Evolutionary conservation across 2,797 vertebrate genomes (phyloP).

Genomic region (Tokudaia muenninki): DNA sequence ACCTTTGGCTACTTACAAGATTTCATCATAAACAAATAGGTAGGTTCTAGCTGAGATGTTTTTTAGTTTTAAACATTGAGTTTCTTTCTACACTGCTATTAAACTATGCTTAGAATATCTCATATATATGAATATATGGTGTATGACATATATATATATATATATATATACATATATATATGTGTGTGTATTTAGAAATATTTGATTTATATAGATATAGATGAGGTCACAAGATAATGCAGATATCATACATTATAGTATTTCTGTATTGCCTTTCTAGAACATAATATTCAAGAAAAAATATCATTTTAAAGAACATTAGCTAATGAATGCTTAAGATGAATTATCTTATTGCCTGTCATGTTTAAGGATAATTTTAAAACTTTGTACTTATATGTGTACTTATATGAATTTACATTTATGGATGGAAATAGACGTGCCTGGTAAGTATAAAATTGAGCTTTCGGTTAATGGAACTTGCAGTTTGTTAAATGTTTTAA

Average conservation of each 20-base stretch:
- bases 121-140: background rate
- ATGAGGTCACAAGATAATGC: background rate
- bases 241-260: background rate
- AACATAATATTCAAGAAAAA: background rate
- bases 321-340: background rate
- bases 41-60: background rate
- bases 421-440: background rate
- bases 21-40: background rate
- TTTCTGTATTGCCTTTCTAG: background rate
- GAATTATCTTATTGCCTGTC: background rate
- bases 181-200: background rate
- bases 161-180: background rate
- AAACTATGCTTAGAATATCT: background rate
- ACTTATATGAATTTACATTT: background rate
- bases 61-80: background rate
- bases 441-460: background rate
- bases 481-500: background rate
- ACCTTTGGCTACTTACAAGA: background rate
- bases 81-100: background rate
- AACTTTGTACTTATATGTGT: fast-evolving
- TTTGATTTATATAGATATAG: background rate
- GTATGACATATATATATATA: too few relatives aligned
- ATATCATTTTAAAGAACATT: background rate
- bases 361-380: background rate
- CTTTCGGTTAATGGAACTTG: background rate